These are phyloP conservation scores for Melanotus villosus DNA, from an alignment of 2,888 invertebrate genomes.

Conservation along the genomic window DNA sequence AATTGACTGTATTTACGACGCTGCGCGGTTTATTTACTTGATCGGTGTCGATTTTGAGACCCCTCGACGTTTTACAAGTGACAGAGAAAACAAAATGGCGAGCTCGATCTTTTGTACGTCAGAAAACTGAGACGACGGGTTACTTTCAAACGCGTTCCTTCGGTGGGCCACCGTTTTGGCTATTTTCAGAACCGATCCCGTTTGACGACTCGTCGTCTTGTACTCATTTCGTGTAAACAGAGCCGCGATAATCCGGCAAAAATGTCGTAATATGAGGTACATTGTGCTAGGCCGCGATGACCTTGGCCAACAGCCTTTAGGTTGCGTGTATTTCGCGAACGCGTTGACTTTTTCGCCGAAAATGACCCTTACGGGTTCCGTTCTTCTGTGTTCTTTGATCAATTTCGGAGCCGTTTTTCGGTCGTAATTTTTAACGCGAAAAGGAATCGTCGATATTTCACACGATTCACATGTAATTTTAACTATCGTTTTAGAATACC, in stretches of 20 bases:
- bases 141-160: neutral
- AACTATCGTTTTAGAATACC: conserved; percentile 77
- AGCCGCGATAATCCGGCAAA: neutral
- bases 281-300: conserved; percentile 67
- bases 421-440: conserved; percentile 16
- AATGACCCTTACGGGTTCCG: conserved; percentile 39
- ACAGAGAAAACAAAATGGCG: conserved; percentile 48
- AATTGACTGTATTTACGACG: conserved; percentile 11
- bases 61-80: conserved; percentile 35
- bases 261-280: conserved; percentile 45
- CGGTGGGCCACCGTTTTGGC: neutral
- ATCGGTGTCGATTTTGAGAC: neutral
- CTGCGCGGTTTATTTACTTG: neutral
- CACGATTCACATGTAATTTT: conserved; percentile 19
- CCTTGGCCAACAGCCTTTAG: conserved; percentile 68
- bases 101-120: conserved; percentile 34
- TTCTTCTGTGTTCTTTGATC: conserved; percentile 30
- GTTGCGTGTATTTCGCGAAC: conserved; percentile 58
- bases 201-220: neutral
- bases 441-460: neutral
- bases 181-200: neutral
- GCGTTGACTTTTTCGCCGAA: conserved; percentile 25
- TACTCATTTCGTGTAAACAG: no score
- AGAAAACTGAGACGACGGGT: conserved; percentile 10
- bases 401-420: conserved; percentile 51